Evolutionary conservation across 2,888 invertebrate genomes (phyloP), one percentile per base, ranked within the genome.

Genomic region (Arctia plantaginis): DNA sequence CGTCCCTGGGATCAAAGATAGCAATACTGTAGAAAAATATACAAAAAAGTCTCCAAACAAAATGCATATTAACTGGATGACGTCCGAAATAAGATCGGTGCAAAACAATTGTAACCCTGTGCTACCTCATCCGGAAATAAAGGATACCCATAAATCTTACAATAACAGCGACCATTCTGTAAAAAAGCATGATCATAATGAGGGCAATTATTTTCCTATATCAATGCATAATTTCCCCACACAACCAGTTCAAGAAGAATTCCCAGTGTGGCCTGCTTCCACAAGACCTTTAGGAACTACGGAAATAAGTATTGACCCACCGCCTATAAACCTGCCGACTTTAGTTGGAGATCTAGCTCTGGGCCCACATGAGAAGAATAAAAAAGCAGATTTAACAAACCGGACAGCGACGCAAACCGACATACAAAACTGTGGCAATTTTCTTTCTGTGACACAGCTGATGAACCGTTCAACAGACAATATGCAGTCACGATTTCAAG

Each of bases 51-150:
- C 94, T 12, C 94, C 94, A 1, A 94, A 84, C 75, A 95, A 95
- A 90, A 95, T 92, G 93, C 95, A 95, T 77, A 95, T 95, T 51
- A 95, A 95, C 83, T 95, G 95, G 95, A 95, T 95, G 95, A 95
- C 95, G 33, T 95, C 95, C 30, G 95, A 95, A 90, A 91, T 92
- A 66, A 91, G 95, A 78, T 91, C 95, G 27, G 90, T 93, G 86
- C 94, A 94, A 87, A 93, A 88, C 80, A 90, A 89, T 83, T 93
- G 90, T 79, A 93, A 89, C 74, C 84, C 90, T 8, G 74, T 80
- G 68, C 47, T 67, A 75, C 78, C 86, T 47, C 90, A 92, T 74
- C 72, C 86, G 62, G 90, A 90, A 44, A 80, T 88, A 69, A 95
- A 95, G 87, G 93, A 93, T 64, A 79, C 85, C 51, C 89, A 90